A percentile compares a stretch with the other conserved stretches of the same genome.
phyloP scores from a whole-genome alignment of 2,888 invertebrate genomes.

The Netelia inedita region DNA sequence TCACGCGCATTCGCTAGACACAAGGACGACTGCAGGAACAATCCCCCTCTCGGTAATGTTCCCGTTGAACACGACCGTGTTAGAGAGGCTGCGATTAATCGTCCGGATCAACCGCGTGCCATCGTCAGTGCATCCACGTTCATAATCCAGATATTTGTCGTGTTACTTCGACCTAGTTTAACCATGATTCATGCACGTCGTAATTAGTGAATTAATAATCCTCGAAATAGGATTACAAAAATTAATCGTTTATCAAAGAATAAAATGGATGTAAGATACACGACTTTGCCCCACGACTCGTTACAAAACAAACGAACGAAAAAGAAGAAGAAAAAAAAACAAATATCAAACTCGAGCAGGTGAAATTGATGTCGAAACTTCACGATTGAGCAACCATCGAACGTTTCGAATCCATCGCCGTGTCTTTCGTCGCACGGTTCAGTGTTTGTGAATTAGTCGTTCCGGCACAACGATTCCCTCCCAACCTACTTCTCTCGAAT shows the following conservation, averaged over 20 bases:
- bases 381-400: conserved; percentile 21
- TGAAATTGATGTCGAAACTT: conserved; percentile 71
- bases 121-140: conserved; percentile 6
- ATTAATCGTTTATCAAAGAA: too few relatives aligned
- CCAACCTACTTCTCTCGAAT: neutral
- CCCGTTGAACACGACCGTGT: conserved; percentile 19
- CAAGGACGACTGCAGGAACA: conserved; percentile 2
- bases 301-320: neutral
- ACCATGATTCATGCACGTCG: neutral
- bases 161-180: conserved; percentile 4
- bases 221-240: too few relatives aligned
- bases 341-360: conserved; percentile 40
- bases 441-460: conserved; percentile 29
- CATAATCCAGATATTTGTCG: neutral
- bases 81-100: conserved; percentile 46
- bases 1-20: conserved; percentile 19
- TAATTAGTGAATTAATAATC: conserved; percentile 10
- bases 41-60: neutral
- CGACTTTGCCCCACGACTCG: too few relatives aligned
- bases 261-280: too few relatives aligned
- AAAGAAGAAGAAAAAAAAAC: neutral
- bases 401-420: conserved; percentile 33
- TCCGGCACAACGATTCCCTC: conserved; percentile 16
- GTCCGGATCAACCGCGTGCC: conserved; percentile 54
- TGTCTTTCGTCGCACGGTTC: neutral